Conservation (phyloP, 2,888 invertebrate species). For the Trissolcus brochymenae region DNA sequence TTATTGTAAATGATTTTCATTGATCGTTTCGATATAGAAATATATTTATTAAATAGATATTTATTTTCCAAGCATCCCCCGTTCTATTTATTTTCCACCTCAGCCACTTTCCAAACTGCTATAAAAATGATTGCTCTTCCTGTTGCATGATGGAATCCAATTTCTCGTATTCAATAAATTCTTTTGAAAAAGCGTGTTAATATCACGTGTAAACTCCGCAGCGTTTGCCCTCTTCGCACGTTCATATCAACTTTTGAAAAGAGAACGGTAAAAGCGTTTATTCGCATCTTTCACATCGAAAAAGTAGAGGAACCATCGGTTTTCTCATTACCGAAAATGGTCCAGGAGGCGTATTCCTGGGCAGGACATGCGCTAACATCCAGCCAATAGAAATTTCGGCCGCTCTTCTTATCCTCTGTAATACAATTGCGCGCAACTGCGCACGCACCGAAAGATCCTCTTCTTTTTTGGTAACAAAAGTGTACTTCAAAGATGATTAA, state of each 20-base stretch:
- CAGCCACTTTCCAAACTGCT: not conserved
- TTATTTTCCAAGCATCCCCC: too few relatives aligned
- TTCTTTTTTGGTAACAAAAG: conserved; percentile 33
- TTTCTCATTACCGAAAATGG: conserved; percentile 60
- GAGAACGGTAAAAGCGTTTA: conserved; percentile 63
- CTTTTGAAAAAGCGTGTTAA: conserved; percentile 1
- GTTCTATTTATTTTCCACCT: not conserved
- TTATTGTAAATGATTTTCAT: too few relatives aligned
- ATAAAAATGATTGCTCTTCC: too few relatives aligned
- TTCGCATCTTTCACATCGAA: conserved; percentile 62
- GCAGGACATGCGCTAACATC: conserved; percentile 55
- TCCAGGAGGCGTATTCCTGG: conserved; percentile 51
- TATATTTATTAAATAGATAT: too few relatives aligned
- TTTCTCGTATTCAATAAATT: conserved; percentile 3
- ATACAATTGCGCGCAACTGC: conserved; percentile 24
- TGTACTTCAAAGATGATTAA: conserved; percentile 52
- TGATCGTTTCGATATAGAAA: too few relatives aligned
- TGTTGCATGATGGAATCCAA: not conserved
- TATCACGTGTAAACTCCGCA: not conserved
- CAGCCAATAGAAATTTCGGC: conserved; percentile 45
- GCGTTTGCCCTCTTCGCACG: conserved; percentile 1
- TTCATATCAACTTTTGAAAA: conserved; percentile 32
- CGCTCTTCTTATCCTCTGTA: conserved; percentile 29
- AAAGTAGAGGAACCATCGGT: conserved; percentile 65
- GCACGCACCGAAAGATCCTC: conserved; percentile 11